Percentiles rank a stretch among this genome's conserved stretches.
Evolutionary conservation across 2,888 invertebrate species (phyloP).

Genomic region (Spicauda simplicius): DNA sequence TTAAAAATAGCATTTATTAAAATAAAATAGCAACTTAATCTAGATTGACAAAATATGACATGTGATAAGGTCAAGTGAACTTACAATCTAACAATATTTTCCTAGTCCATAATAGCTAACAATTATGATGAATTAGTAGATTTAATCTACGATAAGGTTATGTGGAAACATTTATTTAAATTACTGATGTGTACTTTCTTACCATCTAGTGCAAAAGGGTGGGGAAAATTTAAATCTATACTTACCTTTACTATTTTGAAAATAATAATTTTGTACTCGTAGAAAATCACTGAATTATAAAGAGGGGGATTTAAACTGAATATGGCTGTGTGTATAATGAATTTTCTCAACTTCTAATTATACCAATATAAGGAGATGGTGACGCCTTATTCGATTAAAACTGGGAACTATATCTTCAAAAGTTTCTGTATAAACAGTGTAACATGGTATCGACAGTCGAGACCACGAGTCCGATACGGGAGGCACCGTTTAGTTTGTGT

Average conservation of each 20-base stretch:
- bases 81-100: conserved; percentile 64
- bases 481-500: conserved; percentile 54
- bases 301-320: conserved; percentile 18
- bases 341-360: conserved; percentile 16
- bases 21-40: conserved; percentile 50
- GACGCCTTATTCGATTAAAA: conserved; percentile 1
- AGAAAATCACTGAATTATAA: conserved; percentile 53
- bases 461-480: conserved; percentile 39
- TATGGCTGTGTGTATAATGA: conserved; percentile 32
- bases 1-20: conserved; percentile 50
- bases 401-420: conserved; percentile 8
- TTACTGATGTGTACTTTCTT: conserved; percentile 45
- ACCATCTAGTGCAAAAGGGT: conserved; percentile 60
- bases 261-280: conserved; percentile 66
- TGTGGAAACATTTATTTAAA: conserved; percentile 14
- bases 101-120: conserved; percentile 60
- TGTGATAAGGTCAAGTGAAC: conserved; percentile 57
- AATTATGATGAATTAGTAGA: conserved; percentile 68
- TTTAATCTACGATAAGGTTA: conserved; percentile 65
- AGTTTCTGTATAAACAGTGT: conserved; percentile 11
- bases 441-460: conserved; percentile 20
- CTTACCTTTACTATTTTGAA: conserved; percentile 65
- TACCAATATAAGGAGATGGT: conserved; percentile 20
- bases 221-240: conserved; percentile 57
- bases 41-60: conserved; percentile 48